These are phyloP conservation scores for Glaucopsyche alexis DNA, from an alignment of 2,888 invertebrate genomes.

Conservation along the genomic window DNA sequence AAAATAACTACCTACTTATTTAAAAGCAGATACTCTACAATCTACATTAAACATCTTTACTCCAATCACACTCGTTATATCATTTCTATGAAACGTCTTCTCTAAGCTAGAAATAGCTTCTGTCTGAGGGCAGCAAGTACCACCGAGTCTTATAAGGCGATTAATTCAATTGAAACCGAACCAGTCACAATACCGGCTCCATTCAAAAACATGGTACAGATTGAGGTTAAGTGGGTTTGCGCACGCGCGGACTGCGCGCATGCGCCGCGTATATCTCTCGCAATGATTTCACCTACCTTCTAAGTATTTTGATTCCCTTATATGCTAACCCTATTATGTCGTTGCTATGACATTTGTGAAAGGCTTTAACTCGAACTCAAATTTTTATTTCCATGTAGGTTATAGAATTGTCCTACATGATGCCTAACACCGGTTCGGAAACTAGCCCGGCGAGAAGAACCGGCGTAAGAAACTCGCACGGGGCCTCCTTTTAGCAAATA, in stretches of 20 bases:
- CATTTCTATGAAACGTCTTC: neutral
- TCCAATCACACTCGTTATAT: neutral
- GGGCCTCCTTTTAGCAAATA: too few relatives aligned
- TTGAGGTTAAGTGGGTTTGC: conserved; percentile 73
- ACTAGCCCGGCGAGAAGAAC: too few relatives aligned
- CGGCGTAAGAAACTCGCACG: too few relatives aligned
- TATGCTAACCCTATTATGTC: conserved; percentile 26
- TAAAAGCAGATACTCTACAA: too few relatives aligned
- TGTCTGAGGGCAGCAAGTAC: neutral
- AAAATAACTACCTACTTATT: too few relatives aligned
- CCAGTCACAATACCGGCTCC: conserved; percentile 51
- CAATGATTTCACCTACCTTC: conserved; percentile 74
- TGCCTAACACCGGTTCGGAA: too few relatives aligned
- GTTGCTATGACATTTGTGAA: conserved; percentile 8
- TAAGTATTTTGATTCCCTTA: conserved; percentile 40
- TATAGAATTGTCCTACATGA: too few relatives aligned
- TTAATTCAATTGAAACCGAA: conserved; percentile 30
- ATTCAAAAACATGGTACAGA: conserved; percentile 76
- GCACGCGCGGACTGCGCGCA: conserved; percentile 67
- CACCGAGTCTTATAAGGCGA: conserved; percentile 20
- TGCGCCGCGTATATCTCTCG: conserved; percentile 54
- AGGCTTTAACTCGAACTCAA: too few relatives aligned
- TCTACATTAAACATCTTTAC: too few relatives aligned
- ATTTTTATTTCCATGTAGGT: too few relatives aligned
- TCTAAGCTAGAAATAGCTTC: conserved; percentile 4